Evolutionary conservation across 2,797 vertebrate species (phyloP).

Genomic region (Rhadinocentrus ornatus): DNA sequence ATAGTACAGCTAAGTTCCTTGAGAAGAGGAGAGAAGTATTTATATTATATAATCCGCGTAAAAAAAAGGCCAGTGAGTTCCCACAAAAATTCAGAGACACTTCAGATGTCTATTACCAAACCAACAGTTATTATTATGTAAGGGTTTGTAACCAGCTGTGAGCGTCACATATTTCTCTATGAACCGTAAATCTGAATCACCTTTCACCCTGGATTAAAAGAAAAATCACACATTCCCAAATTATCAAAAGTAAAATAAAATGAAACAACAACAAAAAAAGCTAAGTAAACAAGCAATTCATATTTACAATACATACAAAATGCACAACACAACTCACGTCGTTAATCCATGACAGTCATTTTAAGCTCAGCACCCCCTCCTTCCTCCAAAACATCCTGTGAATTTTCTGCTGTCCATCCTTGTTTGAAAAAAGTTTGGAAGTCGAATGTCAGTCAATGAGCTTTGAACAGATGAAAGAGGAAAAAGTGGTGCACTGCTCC

Average conservation of each 20-base stretch:
- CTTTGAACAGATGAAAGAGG: slow-evolving; percentile 56
- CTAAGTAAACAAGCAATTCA: slow-evolving; percentile 85
- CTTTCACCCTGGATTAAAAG: slow-evolving; percentile 50
- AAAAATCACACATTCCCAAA: slow-evolving; percentile 70
- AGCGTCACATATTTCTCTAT: slow-evolving; percentile 50
- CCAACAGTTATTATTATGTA: slow-evolving; percentile 63
- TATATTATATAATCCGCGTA: slow-evolving; percentile 66
- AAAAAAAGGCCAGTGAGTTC: slow-evolving; percentile 72
- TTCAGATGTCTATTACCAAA: slow-evolving; percentile 55
- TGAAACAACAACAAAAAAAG: slow-evolving; percentile 63
- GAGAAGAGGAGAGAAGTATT: slow-evolving; percentile 75
- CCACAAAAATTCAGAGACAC: slow-evolving; percentile 60
- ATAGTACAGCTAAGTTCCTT: slow-evolving; percentile 79
- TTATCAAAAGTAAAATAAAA: slow-evolving; percentile 80
- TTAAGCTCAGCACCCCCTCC: slow-evolving; percentile 31
- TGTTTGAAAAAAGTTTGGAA: slow-evolving; percentile 48
- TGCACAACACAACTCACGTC: slow-evolving; percentile 61
- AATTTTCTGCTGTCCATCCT: slow-evolving; percentile 37
- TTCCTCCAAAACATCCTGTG: slow-evolving; percentile 41
- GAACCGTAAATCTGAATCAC: slow-evolving; percentile 52
- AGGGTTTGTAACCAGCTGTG: slow-evolving; percentile 55
- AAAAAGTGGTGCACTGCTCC: slow-evolving; percentile 52
- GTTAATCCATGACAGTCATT: slow-evolving; percentile 67
- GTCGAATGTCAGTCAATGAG: slow-evolving; percentile 62
- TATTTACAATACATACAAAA: slow-evolving; percentile 88